Evolutionary conservation across 2,888 invertebrate genomes (phyloP).

Genomic region (Apodemia mormo): DNA sequence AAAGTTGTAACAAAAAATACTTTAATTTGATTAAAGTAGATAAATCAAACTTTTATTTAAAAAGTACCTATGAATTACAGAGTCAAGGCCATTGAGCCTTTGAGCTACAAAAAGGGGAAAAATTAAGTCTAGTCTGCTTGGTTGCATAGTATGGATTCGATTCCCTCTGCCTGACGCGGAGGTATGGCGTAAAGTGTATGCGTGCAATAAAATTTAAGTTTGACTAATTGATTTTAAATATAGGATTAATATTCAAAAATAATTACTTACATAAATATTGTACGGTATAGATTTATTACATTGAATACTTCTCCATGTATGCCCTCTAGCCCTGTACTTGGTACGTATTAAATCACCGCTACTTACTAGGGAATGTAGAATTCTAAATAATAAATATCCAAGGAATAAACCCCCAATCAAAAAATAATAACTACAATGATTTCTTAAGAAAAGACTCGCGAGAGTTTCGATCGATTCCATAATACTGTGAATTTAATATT

Average conservation of each 20-base stretch:
- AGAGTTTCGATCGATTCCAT: background rate
- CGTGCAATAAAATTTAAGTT: too few relatives aligned
- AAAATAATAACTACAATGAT: conserved; percentile 62
- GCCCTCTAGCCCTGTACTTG: conserved; percentile 60
- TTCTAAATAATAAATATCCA: conserved; percentile 65
- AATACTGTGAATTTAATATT: background rate
- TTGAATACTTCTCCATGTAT: conserved; percentile 77
- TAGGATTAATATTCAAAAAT: background rate
- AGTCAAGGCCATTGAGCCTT: too few relatives aligned
- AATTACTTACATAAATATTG: conserved; percentile 66
- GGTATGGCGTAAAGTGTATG: too few relatives aligned
- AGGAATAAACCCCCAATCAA: conserved; percentile 66
- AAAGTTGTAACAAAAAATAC: too few relatives aligned
- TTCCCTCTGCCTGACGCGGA: too few relatives aligned
- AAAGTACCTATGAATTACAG: too few relatives aligned
- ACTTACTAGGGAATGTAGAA: conserved; percentile 60
- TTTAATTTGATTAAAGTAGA: too few relatives aligned
- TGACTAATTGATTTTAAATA: background rate
- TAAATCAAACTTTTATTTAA: too few relatives aligned
- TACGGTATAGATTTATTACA: conserved; percentile 76
- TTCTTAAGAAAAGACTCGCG: background rate
- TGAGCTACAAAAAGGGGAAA: too few relatives aligned
- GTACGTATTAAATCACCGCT: conserved; percentile 64
- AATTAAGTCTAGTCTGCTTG: too few relatives aligned
- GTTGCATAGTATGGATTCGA: too few relatives aligned